Base-by-base conservation (phyloP, 2,113 vertebrate species). In the sheep (Ovis aries) region DNA sequence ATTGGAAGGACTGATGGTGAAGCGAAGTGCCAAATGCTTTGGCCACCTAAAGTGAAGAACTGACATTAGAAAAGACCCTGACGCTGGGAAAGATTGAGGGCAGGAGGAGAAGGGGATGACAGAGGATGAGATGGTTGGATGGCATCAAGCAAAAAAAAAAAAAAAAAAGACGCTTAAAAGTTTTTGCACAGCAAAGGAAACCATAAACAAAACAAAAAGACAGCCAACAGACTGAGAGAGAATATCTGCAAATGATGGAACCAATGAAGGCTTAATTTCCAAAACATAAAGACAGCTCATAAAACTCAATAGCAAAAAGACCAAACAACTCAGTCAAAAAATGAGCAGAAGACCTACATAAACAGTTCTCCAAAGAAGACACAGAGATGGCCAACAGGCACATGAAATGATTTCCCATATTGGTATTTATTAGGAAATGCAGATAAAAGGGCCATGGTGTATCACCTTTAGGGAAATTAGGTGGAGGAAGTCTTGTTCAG, bases 41-140 rank as follows among this genome's bases (percentile, higher is more conserved):
- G 62, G 33, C 62, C 33, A 67, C 33, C 33, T 19, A 4, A n/a
- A 4, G 33, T 19, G 8, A n/a, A 67, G 4, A 67, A 4, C 8
- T 67, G 62, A 67, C 16, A n/a, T 5, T 67, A 19, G 62, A n/a
- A 67, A 19, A 67, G 62, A 36, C 33, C 33, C 33, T n/a, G 62
- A 67, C 0, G 0, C 62, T 67, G 7, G 7, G 16, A 67, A 67
- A 67, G 33, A 19, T 19, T 19, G 64, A 67, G n/a, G 64, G 33
- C 33, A 33, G 64, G 17, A 67, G 62, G 62, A 67, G 1, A 19
- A 67, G 64, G 33, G 33, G 64, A 67, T 4, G 7, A 67, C 33
- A 67, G 64, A n/a, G 64, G 33, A 67, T 67, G 16, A n/a, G 64
- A 67, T 67, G 64, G 33, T n/a, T 67, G 64, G 64, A 67, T 67